Percentiles rank a stretch among this genome's conserved stretches.
phyloP scores from a whole-genome alignment of 1,140 invertebrate genomes.

The Campoletis sonorensis region DNA sequence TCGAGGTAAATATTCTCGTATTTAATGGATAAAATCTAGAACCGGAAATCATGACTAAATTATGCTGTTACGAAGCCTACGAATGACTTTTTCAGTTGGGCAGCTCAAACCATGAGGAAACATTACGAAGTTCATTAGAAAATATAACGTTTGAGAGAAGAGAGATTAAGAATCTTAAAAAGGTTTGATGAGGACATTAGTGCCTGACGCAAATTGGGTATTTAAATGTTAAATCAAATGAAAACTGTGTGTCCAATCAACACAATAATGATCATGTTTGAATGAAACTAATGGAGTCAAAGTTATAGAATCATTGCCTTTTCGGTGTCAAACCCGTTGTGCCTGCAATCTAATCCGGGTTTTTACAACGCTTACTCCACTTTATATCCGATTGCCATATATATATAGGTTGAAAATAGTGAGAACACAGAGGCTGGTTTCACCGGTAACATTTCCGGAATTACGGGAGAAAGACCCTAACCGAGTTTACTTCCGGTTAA shows the following conservation, averaged over 20 bases:
- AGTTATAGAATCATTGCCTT: neutral
- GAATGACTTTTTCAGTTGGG: no score
- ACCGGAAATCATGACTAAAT: no score
- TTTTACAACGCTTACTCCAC: neutral
- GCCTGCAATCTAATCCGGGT: neutral
- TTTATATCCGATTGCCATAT: neutral
- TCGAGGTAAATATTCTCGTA: no score
- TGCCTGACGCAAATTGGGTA: neutral
- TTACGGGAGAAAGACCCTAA: slow-evolving; percentile 6
- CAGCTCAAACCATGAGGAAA: no score
- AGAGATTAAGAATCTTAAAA: no score
- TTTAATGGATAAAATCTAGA: no score
- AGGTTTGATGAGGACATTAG: no score
- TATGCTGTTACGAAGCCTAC: no score
- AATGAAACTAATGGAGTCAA: neutral
- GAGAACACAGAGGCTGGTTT: neutral
- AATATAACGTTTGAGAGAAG: no score
- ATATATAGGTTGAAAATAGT: neutral
- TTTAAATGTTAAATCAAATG: neutral
- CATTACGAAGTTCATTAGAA: no score
- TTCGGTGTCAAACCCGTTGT: neutral
- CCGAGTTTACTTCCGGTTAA: slow-evolving; percentile 2
- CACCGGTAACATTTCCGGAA: slow-evolving; percentile 20
- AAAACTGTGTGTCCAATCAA: no score
- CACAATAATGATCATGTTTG: neutral